Conservation (phyloP, 2,797 vertebrate genomes). For the Anisognathus igniventris region DNA sequence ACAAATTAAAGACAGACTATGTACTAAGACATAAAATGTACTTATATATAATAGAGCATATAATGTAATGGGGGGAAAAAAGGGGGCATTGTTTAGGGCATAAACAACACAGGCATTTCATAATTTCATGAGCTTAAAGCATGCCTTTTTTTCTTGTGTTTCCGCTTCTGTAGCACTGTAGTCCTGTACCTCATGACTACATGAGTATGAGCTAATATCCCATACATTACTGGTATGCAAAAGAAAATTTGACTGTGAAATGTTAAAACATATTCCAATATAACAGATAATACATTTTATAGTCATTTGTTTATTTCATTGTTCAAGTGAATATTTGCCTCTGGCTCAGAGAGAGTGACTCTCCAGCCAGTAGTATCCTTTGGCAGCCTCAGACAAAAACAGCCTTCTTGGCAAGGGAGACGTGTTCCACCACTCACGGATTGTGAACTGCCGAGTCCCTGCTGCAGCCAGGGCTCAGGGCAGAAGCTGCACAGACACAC, state of each 20-base stretch:
- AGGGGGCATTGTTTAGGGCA: background rate
- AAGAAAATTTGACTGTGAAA: background rate
- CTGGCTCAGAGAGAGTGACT: background rate
- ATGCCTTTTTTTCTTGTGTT: background rate
- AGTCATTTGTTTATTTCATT: conserved; percentile 36
- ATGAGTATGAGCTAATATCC: background rate
- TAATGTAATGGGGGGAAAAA: background rate
- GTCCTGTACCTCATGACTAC: background rate
- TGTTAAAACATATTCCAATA: background rate
- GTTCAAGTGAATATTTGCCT: background rate
- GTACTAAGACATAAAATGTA: background rate
- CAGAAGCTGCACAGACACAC: background rate
- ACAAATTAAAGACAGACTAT: background rate
- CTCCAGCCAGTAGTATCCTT: background rate
- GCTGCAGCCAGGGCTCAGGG: background rate
- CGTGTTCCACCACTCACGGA: background rate
- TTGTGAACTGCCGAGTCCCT: background rate
- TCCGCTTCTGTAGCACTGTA: background rate
- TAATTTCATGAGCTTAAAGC: background rate
- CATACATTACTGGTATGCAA: background rate
- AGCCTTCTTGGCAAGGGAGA: conserved; percentile 10
- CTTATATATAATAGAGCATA: background rate
- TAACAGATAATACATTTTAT: conserved; percentile 8
- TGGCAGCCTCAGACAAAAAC: conserved; percentile 11
- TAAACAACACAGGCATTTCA: background rate